A percentile compares a stretch with the other conserved stretches of the same genome.
phyloP scores from a whole-genome alignment of 1,140 invertebrate species.

The Gonioctena quinquepunctata region DNA sequence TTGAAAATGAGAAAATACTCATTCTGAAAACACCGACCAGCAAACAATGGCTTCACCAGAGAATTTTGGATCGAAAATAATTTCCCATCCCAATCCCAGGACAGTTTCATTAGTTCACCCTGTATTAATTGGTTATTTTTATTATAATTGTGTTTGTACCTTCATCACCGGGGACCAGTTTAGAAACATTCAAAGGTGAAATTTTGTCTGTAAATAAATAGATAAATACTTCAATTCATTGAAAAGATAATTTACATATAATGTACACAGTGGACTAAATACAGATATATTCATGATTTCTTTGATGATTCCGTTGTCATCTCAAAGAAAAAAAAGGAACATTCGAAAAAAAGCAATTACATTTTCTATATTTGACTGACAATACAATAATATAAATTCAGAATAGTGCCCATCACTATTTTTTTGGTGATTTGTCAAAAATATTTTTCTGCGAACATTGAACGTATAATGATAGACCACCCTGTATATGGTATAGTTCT shows the following conservation, averaged over 20 bases:
- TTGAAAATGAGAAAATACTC: no score
- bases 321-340: not conserved
- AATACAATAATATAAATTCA: no score
- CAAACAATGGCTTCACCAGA: no score
- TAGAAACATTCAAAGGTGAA: not conserved
- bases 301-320: no score
- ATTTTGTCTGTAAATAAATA: not conserved
- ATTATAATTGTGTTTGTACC: not conserved
- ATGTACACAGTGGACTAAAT: not conserved
- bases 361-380: not conserved
- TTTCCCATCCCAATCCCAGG: not conserved
- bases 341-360: not conserved
- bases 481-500: not conserved
- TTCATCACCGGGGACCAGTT: not conserved
- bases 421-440: not conserved
- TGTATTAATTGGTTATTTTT: not conserved
- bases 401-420: not conserved
- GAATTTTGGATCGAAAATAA: not conserved
- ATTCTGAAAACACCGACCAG: no score
- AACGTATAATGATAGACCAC: no score
- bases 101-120: not conserved
- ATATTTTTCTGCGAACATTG: not conserved
- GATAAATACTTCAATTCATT: not conserved
- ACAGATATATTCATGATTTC: not conserved
- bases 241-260: no score